Percentiles rank a stretch among this genome's conserved stretches.
Evolutionary conservation across 2,113 vertebrate species (phyloP).

Genomic region (Triplophysa tibetana): DNA sequence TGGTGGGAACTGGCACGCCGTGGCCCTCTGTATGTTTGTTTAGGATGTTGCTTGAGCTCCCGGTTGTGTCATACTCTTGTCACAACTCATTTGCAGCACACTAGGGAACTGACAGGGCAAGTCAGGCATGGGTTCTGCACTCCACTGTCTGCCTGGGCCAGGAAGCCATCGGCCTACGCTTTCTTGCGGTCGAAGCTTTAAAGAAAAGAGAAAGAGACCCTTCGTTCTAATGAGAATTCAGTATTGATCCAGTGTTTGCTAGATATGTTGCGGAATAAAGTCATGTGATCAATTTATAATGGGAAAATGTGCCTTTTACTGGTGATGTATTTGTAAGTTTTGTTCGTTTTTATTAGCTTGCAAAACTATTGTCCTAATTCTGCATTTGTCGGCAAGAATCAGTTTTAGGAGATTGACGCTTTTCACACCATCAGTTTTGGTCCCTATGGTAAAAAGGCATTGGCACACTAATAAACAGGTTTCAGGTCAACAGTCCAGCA

Average conservation of each 20-base stretch:
- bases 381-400: too few species aligned
- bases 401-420: too few species aligned
- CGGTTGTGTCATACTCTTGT: conserved; percentile 29
- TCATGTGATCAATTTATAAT: neutral
- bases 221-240: neutral
- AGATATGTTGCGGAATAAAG: neutral
- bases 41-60: conserved; percentile 32
- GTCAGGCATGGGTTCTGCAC: neutral
- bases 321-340: too few species aligned
- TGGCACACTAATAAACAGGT: neutral
- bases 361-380: too few species aligned
- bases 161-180: neutral
- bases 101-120: conserved; percentile 19
- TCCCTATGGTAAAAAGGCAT: too few species aligned
- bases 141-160: neutral
- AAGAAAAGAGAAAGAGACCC: neutral
- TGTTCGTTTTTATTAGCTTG: too few species aligned
- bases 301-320: too few species aligned
- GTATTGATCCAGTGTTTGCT: neutral
- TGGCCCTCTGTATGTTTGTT: conserved; percentile 50
- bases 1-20: conserved; percentile 54
- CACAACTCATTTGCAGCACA: conserved; percentile 52
- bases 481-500: neutral
- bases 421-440: too few species aligned
- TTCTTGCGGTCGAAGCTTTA: conserved; percentile 25